Base-by-base conservation (phyloP, 1,140 invertebrate genomes). In the Drosophila littoralis region DNA sequence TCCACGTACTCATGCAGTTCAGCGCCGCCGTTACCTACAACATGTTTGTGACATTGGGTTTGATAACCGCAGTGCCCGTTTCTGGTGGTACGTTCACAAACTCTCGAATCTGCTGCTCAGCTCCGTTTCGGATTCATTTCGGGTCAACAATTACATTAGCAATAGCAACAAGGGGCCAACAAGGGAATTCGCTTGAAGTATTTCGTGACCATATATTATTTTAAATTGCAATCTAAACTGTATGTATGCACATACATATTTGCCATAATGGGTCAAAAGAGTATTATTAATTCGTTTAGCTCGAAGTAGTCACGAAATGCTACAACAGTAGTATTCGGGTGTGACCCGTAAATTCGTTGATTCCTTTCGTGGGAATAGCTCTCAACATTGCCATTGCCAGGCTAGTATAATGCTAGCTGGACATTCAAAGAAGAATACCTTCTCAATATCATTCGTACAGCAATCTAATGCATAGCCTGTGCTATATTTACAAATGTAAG, bases 11-110 rank as follows among this genome's bases (percentile, higher is more conserved):
- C 81, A 97, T 96, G 76, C 98, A 98, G 93, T 98, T 98, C 93
- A 97, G 97, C 73, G 95, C 97, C 60, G 95, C 96, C 50, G 93
- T 98, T 57, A 98, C 97, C 2, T 98, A 98, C 92, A 97, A 98
- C 92, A 94, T 98, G 72, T 98, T 98, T 93, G 97, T 98, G 43
- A 98, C 97, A 22, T 94, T 98, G 51, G 97, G 97, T 77, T 94
- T 98, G 63, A 97, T 98, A 74, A 96, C 97, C 54, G 96, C 97
- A 48, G 97, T 98, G 79, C 97, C 97, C 58, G 95, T 98, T 65
- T 98, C 97, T 65, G 97, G 97, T 93, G 96, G 98, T 98, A 93
- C 94, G 91, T 86, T 80, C 45, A 52, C n/a, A 54, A 43, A 43
- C 51, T 38, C 52, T 57, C 45, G 8, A 69, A 59, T 28, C 46